Conservation (phyloP, 2,113 vertebrate genomes). For the Chaenocephalus aceratus region DNA sequence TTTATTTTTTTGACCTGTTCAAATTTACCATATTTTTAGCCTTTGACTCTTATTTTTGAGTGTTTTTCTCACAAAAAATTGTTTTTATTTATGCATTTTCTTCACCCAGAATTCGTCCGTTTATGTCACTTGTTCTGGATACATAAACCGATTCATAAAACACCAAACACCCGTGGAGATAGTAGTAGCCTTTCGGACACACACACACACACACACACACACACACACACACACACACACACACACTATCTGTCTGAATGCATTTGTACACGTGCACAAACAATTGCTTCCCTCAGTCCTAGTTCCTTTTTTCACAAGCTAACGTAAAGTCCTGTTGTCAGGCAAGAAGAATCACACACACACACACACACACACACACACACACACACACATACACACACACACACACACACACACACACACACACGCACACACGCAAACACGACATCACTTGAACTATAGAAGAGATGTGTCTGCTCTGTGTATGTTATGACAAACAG, state of each 20-base stretch:
- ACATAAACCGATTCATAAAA: too few species aligned
- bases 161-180: too few species aligned
- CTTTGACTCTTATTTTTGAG: too few species aligned
- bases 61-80: too few species aligned
- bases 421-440: not conserved
- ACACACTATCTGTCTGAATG: slow-evolving; percentile 10
- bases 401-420: not conserved
- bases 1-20: not conserved
- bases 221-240: too few species aligned
- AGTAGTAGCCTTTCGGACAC: too few species aligned
- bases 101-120: too few species aligned
- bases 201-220: too few species aligned
- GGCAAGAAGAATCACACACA: not conserved
- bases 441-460: not conserved
- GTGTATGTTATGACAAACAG: slow-evolving; percentile 27
- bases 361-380: not conserved
- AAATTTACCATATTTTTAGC: not conserved
- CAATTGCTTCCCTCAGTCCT: slow-evolving; percentile 27
- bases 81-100: too few species aligned
- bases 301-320: slow-evolving; percentile 10
- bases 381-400: not conserved
- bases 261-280: slow-evolving; percentile 26
- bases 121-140: too few species aligned
- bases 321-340: slow-evolving; percentile 29
- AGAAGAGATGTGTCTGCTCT: slow-evolving; percentile 22